Evolutionary conservation across 2,113 vertebrate species (phyloP), one percentile per base, ranked within the genome.

Genomic region (Thamnaconus septentrionalis): DNA sequence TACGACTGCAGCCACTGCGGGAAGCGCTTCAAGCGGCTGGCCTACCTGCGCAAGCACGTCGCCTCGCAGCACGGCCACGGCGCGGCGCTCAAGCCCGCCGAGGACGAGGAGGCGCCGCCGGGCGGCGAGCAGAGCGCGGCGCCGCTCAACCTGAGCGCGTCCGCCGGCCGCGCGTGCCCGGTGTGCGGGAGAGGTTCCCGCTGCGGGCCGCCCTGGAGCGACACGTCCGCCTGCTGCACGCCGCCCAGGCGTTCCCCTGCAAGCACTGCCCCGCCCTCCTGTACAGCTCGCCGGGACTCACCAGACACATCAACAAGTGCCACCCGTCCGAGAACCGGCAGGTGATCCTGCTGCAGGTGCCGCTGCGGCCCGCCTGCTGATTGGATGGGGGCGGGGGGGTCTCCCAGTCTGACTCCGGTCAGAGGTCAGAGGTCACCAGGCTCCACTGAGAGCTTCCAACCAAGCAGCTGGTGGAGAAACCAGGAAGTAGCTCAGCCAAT

Each of bases 251-350:
- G 69, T 98, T 95, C 89, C 96, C 96, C 76, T 99, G 97, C 94
- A 99, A 99, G 82, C 96, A 98, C 91, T 99, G 97, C 93, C 95
- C 96, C 64, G 96, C 96, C 91, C 95, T 96, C 66, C 96, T 99
- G 89, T 98, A 98, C 93, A 99, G 97, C 91, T 98, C 97, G 3
- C 97, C 97, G 7, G 97, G 96, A 80, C 96, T 99, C 84, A 99
- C 97, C 73, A 91, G 96, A 86, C 96, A 99, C 93, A 98, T 98
- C 91, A 99, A 98, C 93, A 99, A 99, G 92, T 99, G 97, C 91
- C 97, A 98, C 89, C 97, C 97, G 3, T 98, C 97, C 40, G 97
- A 99, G 90, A 98, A 99, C 91, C 85, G 97, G 87, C 97, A 98
- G 91, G 96, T 99, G 79, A 96, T 99, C 84, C 92, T 99, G 78